Evolutionary conservation across 2,888 invertebrate species (phyloP).

Genomic region (Ormyrus rosae): DNA sequence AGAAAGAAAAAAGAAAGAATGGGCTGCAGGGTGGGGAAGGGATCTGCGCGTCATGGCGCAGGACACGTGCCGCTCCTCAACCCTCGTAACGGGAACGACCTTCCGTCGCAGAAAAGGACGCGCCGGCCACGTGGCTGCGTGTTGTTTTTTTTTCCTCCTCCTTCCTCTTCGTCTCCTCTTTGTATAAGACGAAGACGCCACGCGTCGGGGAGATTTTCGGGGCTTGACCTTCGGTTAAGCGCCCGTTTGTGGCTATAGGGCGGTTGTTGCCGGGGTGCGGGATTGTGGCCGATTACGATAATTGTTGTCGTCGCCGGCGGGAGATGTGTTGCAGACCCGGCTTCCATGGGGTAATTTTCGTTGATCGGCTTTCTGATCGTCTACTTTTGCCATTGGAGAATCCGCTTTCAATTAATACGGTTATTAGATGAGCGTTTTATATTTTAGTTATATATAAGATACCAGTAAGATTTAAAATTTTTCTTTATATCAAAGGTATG

Average conservation of each 20-base stretch:
- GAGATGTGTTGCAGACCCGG: too few relatives aligned
- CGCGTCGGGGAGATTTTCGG: not conserved
- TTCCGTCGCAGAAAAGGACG: too few relatives aligned
- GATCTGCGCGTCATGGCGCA: too few relatives aligned
- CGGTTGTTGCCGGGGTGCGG: not conserved
- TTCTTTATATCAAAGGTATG: too few relatives aligned
- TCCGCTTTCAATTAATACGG: not conserved
- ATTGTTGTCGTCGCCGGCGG: not conserved
- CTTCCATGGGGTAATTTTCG: not conserved
- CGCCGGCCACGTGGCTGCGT: constrained; percentile 5
- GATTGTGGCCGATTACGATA: not conserved
- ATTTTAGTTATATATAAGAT: too few relatives aligned
- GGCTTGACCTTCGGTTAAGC: not conserved
- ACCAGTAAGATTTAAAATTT: too few relatives aligned
- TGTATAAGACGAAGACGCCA: not conserved
- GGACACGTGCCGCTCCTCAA: too few relatives aligned
- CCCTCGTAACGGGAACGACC: too few relatives aligned
- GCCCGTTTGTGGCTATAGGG: not conserved
- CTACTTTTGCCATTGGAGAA: not conserved
- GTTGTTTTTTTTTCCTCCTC: constrained; percentile 1
- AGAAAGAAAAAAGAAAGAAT: too few relatives aligned
- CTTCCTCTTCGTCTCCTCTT: not conserved
- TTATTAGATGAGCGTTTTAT: not conserved
- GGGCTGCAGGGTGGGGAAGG: too few relatives aligned
- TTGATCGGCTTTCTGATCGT: constrained; percentile 11